These are phyloP conservation scores for Nematolebias whitei DNA, from an alignment of 2,113 vertebrate genomes.

Conservation along the genomic window DNA sequence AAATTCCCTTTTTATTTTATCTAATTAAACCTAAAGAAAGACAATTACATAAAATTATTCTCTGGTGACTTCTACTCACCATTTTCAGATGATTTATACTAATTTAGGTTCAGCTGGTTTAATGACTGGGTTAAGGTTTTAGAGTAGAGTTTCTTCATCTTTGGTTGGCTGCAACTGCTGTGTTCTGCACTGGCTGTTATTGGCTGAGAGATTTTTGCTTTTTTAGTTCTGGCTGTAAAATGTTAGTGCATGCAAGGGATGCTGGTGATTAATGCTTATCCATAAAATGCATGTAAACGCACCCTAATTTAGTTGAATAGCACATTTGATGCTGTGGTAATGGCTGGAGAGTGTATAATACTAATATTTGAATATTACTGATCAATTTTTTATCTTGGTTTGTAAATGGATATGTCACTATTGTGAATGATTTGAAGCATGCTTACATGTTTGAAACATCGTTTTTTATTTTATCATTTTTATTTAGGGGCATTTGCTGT, in stretches of 20 bases:
- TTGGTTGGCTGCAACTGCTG: slow-evolving; percentile 66
- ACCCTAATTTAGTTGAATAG: slow-evolving; percentile 17
- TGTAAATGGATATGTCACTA: slow-evolving; percentile 8
- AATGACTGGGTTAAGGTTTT: background rate
- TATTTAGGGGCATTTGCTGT: background rate
- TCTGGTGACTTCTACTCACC: background rate
- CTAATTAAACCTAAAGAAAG: background rate
- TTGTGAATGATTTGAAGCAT: background rate
- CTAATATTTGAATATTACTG: slow-evolving; percentile 11
- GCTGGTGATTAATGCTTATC: slow-evolving; percentile 59
- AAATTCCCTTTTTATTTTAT: background rate
- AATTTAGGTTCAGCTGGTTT: slow-evolving; percentile 1
- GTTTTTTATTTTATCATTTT: background rate
- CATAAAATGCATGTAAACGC: slow-evolving; percentile 50
- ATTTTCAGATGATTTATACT: background rate
- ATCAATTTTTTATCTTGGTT: background rate
- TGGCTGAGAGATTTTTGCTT: slow-evolving; percentile 59
- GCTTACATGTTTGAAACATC: background rate
- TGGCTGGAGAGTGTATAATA: slow-evolving; percentile 40
- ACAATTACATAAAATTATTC: background rate
- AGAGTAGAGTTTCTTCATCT: slow-evolving; percentile 25
- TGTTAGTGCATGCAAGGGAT: slow-evolving; percentile 43
- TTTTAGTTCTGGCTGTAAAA: slow-evolving; percentile 44
- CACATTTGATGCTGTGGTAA: slow-evolving; percentile 10
- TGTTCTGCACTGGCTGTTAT: slow-evolving; percentile 65